A percentile compares a stretch with the other conserved stretches of the same genome.
These are phyloP conservation scores for Chrysotoxum bicinctum DNA, from an alignment of 2,888 invertebrate species.

Conservation along the genomic window DNA sequence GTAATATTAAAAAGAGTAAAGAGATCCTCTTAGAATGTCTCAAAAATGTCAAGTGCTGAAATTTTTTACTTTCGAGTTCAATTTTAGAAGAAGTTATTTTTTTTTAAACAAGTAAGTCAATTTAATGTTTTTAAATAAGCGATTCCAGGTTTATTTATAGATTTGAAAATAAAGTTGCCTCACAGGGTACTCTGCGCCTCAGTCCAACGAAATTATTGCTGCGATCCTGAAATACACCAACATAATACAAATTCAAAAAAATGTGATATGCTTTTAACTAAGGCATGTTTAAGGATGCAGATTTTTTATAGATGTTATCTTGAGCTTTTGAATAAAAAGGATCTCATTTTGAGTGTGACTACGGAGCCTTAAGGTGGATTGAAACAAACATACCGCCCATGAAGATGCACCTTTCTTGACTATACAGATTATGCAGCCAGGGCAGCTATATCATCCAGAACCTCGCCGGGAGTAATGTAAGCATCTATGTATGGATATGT, in stretches of 20 bases:
- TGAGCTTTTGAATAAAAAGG: background rate
- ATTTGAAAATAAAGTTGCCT: background rate
- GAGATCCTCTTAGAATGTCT: too few relatives aligned
- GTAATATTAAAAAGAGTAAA: too few relatives aligned
- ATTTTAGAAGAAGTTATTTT: too few relatives aligned
- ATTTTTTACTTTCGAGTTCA: too few relatives aligned
- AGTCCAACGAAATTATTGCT: background rate
- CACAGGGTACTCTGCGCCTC: background rate
- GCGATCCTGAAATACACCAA: background rate
- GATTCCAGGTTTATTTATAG: too few relatives aligned
- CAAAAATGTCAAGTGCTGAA: too few relatives aligned
- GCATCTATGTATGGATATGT: background rate
- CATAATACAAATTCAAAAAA: background rate
- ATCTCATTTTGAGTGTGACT: conserved; percentile 25
- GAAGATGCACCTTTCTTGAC: conserved; percentile 59
- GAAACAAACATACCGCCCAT: background rate
- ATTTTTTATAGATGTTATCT: background rate
- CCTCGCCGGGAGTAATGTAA: background rate
- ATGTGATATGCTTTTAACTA: background rate
- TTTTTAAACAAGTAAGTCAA: too few relatives aligned
- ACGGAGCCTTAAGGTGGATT: conserved; percentile 10
- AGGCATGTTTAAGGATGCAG: too few relatives aligned
- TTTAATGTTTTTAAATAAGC: too few relatives aligned
- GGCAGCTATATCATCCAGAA: background rate
- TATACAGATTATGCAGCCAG: conserved; percentile 3